Conservation (phyloP, 2,888 invertebrate genomes). For the Trissoscelio sp. region DNA sequence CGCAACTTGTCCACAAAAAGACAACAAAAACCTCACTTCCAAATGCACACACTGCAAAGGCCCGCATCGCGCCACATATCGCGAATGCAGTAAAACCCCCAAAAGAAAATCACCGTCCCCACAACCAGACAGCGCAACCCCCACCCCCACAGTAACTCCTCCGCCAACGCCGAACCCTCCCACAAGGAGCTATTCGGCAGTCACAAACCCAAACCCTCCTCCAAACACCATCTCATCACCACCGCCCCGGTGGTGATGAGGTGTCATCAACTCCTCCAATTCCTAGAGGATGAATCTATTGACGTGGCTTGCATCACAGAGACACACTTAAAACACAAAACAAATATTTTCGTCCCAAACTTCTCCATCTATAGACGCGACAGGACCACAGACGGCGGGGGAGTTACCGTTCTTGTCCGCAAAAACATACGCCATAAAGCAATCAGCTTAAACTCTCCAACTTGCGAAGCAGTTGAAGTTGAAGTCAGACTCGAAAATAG, state of each 20-base stretch:
- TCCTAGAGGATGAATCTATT: background rate
- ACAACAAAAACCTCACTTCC: background rate
- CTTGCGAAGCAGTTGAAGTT: background rate
- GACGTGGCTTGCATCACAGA: constrained; percentile 41
- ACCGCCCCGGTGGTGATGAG: too few relatives aligned
- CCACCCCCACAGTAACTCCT: background rate
- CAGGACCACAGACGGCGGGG: background rate
- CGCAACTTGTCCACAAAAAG: background rate
- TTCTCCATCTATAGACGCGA: constrained; percentile 13
- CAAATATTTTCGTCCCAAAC: background rate
- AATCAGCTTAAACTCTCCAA: background rate
- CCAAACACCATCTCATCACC: too few relatives aligned
- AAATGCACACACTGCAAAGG: constrained; percentile 43
- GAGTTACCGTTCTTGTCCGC: background rate
- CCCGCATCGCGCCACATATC: constrained; percentile 11
- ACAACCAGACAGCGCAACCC: background rate
- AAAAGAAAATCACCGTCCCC: too few relatives aligned
- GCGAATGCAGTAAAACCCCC: background rate
- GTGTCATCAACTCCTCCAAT: background rate
- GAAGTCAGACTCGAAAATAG: background rate
- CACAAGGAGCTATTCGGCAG: too few relatives aligned
- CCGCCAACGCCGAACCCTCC: background rate
- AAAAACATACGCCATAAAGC: background rate
- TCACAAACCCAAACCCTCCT: too few relatives aligned
- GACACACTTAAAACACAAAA: constrained; percentile 6